Conservation (phyloP, 2,797 vertebrate genomes). For the Gymnodraco acuticeps region DNA sequence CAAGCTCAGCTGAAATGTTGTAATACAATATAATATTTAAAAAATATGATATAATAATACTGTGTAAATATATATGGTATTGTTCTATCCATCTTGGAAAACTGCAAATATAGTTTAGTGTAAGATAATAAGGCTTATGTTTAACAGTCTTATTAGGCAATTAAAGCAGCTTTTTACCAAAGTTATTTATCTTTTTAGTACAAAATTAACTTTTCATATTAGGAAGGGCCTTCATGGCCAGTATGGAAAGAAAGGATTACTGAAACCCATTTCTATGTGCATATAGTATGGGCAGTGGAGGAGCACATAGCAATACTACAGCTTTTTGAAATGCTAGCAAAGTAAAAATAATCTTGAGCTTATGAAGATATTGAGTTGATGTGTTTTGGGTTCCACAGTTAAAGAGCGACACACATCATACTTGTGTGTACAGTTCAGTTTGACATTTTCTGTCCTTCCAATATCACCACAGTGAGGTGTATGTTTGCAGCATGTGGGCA, state of each 20-base stretch:
- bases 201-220: neutral
- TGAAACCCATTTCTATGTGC: neutral
- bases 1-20: neutral
- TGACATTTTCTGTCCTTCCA: conserved; percentile 50
- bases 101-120: neutral
- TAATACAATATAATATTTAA: neutral
- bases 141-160: neutral
- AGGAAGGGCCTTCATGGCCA: neutral
- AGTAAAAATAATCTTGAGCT: no score
- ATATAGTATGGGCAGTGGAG: neutral
- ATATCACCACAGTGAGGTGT: conserved; percentile 10
- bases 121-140: neutral
- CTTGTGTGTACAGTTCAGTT: neutral
- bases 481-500: conserved; percentile 31
- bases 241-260: no score
- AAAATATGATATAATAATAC: neutral
- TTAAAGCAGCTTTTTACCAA: neutral
- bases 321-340: no score
- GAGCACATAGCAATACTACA: neutral
- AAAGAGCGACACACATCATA: neutral
- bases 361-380: no score
- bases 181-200: neutral
- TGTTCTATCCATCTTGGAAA: neutral
- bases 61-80: neutral
- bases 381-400: neutral